Conservation (phyloP, 2,888 invertebrate species). For the Penaeus monodon region DNA sequence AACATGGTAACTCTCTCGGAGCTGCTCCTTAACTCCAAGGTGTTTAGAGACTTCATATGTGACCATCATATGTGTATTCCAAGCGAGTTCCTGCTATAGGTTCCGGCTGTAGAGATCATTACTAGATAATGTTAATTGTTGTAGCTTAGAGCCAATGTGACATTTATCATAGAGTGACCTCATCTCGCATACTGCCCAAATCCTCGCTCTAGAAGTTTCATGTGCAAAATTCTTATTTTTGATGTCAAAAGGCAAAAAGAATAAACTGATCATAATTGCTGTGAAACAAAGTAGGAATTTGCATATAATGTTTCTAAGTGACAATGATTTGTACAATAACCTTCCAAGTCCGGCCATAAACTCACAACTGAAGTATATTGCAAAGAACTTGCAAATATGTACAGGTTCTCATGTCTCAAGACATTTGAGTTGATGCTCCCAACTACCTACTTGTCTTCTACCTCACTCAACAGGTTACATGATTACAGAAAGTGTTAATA, state of each 20-base stretch:
- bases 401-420: constrained; percentile 58
- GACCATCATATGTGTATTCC: constrained; percentile 49
- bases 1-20: constrained; percentile 58
- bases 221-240: constrained; percentile 62
- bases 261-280: constrained; percentile 54
- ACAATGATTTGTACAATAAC: constrained; percentile 62
- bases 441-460: constrained; percentile 60
- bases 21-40: constrained; percentile 59
- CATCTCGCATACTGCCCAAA: constrained; percentile 63
- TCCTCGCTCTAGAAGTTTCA: constrained; percentile 62
- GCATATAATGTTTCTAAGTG: constrained; percentile 61
- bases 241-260: constrained; percentile 49
- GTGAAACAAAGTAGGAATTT: constrained; percentile 56
- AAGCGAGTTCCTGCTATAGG: constrained; percentile 59
- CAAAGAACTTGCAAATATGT: constrained; percentile 41
- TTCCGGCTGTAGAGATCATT: constrained; percentile 61
- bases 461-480: constrained; percentile 61
- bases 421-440: constrained; percentile 56
- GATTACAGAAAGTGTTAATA: constrained; percentile 60
- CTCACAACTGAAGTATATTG: constrained; percentile 59
- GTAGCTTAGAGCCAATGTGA: constrained; percentile 57
- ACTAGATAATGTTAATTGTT: constrained; percentile 60
- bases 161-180: constrained; percentile 59
- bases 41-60: constrained; percentile 48
- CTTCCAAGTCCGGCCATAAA: constrained; percentile 63